These are phyloP conservation scores for Tiliacea citrago DNA, from an alignment of 2,888 invertebrate species.

Conservation along the genomic window DNA sequence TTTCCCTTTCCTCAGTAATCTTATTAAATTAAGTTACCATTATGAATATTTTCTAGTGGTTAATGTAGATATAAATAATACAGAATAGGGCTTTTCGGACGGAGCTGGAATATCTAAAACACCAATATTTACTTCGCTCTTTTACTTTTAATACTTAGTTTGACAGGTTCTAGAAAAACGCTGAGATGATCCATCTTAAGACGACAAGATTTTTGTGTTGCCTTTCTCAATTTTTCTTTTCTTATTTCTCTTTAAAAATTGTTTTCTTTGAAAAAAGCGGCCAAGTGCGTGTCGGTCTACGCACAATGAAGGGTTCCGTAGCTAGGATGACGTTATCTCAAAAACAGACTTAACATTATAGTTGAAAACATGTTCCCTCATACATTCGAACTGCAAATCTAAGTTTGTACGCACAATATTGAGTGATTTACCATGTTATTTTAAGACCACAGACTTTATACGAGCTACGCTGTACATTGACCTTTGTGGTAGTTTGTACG, in stretches of 20 bases:
- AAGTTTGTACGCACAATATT: too few relatives aligned
- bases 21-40: slow-evolving; percentile 24
- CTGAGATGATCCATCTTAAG: background rate
- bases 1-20: slow-evolving; percentile 17
- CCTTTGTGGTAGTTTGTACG: too few relatives aligned
- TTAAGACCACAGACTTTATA: too few relatives aligned
- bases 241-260: background rate
- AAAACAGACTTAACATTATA: too few relatives aligned
- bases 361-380: too few relatives aligned
- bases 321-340: too few relatives aligned
- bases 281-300: too few relatives aligned
- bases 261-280: background rate
- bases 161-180: background rate
- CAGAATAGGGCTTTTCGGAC: slow-evolving; percentile 2
- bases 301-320: too few relatives aligned
- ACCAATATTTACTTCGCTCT: background rate
- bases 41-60: slow-evolving; percentile 36
- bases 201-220: background rate
- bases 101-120: background rate
- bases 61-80: slow-evolving; percentile 14
- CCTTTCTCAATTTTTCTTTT: background rate
- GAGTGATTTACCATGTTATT: too few relatives aligned
- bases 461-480: too few relatives aligned
- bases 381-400: too few relatives aligned
- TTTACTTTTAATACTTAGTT: background rate